Base-by-base conservation (phyloP, 1,140 invertebrate species). In the Caerostris extrusa region DNA sequence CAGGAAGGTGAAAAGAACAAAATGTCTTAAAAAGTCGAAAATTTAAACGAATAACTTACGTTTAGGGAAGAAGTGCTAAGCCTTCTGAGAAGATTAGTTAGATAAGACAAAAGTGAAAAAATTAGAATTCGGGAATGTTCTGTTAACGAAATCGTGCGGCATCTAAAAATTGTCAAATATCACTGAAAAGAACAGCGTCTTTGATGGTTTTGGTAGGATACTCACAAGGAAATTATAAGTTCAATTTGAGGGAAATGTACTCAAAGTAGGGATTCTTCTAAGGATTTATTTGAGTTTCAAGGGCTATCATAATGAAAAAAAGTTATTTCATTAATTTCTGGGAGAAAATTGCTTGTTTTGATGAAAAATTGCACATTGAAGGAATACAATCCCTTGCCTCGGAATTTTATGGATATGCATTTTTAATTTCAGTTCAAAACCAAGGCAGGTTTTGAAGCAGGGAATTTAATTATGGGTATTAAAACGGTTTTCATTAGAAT, bases 91-190 rank as follows among this genome's bases (percentile, higher is more conserved):
- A 61, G 60, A 55, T 53, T 14, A 19, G 53, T 93, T 60, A 55
- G 57, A 57, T 53, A 64, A 77, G 55, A 55, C 50, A 90, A 71
- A 90, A 34, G 34, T 34, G 34, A 34, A 34, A 17, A 19, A 14
- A 55, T 90, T 69, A 56, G 17, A 90, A 71, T 90, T 88, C 53
- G 87, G 14, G 7, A 14, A 85, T 53, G 12, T 55, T 71, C 87
- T 69, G 55, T 90, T 90, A 90, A 90, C 69, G 87, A 90, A 90
- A 90, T 56, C 53, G 10, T 50, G 34, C 8, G 17, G 19, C 69
- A n/a, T 14, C 19, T 12, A 83, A 83, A 83, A 83, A 55, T 34
- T 83, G 81, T 83, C 81, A 56, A 83, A 83, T 55, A 83, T 53
- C 55, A 56, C 81, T 17, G 53, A 56, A 83, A 53, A 8, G 7